Base-by-base conservation (phyloP, 2,113 vertebrate genomes). In the Mystacornis crossleyi region DNA sequence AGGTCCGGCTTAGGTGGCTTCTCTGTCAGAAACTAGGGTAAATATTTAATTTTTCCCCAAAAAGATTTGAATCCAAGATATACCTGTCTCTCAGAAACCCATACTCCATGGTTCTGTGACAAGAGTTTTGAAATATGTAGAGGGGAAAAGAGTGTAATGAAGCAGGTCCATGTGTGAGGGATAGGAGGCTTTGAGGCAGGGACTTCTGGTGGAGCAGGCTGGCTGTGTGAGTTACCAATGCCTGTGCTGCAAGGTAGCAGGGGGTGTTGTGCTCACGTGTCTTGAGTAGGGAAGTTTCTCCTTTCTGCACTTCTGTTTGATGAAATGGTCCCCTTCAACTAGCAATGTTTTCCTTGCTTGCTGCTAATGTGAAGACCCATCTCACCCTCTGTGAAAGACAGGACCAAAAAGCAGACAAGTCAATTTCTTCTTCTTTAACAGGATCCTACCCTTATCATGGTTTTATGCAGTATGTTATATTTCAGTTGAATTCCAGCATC, bases 181-280 rank as follows among this genome's bases (percentile, higher is more conserved):
- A 7, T 26, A 33, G 26, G 11, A 55, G 31, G 12, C 29, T 47
- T 40, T 4, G 3, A 21, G 15, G 24, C 58, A 72, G 40, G 12
- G 20, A 11, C 8, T 67, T 43, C 15, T 36, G 21, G 11, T 28
- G 45, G 55, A n/a, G 9, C 15, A 55, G 33, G 4, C 26, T 47
- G n/a, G 34, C 2, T 4, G 8, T 15, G 19, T 20, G 29, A 20
- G 7, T 17, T 38, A 10, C 12, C 1, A 3, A 0, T 12, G 13
- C 11, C 75, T 23, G 28, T 5, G 19, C 33, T 79, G 28, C 10
- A 8, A 29, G n/a, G 14, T 1, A 43, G 16, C 38, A 40, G 34
- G 7, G 8, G 15, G 14, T 61, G 28, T 9, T 1, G 0, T 36
- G 38, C 16, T 18, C 10, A 1, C 0, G 2, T 1, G 0, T 26